Conservation (phyloP, 2,113 vertebrate species). For the Arvicanthis niloticus region DNA sequence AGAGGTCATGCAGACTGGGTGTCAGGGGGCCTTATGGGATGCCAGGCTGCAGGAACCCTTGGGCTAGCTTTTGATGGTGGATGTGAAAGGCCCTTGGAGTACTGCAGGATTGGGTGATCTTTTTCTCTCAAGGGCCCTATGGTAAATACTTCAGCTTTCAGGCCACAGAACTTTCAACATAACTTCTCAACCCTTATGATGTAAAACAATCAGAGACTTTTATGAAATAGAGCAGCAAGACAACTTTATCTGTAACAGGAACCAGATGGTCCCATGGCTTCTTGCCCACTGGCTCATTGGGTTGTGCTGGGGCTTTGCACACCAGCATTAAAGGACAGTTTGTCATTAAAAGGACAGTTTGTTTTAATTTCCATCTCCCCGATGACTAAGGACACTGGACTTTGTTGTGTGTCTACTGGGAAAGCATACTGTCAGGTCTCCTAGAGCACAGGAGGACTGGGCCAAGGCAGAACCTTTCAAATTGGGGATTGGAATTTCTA, state of each 20-base stretch:
- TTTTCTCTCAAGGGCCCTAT: background rate
- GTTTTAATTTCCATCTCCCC: background rate
- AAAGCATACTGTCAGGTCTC: background rate
- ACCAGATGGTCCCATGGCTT: background rate
- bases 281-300: background rate
- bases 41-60: background rate
- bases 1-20: background rate
- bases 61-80: background rate
- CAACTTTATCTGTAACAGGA: background rate
- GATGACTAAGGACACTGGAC: background rate
- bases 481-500: background rate
- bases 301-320: background rate
- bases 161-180: accelerated
- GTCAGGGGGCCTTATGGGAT: background rate
- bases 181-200: background rate
- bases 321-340: background rate
- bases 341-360: background rate
- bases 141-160: background rate
- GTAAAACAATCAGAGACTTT: background rate
- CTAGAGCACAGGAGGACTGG: background rate
- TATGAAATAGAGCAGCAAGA: background rate
- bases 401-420: background rate
- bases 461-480: background rate
- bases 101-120: background rate
- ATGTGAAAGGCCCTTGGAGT: background rate